Evolutionary conservation across 2,113 vertebrate genomes (phyloP).

Genomic region (Rhinoptilus africanus): DNA sequence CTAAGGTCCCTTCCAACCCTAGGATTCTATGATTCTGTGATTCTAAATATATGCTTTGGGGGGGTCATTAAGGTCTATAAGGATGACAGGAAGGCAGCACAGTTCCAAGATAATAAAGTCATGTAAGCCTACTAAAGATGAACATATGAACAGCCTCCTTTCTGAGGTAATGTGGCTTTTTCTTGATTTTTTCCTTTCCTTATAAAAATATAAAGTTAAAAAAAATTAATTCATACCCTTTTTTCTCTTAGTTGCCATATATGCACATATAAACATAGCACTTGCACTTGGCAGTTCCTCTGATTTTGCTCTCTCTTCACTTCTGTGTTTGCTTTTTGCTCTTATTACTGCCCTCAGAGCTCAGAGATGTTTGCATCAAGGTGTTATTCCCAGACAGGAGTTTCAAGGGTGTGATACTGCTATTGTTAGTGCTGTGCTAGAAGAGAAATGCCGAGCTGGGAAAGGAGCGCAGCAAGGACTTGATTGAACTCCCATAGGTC

Average conservation of each 20-base stretch:
- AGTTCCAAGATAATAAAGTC: neutral
- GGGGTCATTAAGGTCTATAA: neutral
- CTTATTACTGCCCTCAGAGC: neutral
- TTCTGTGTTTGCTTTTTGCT: neutral
- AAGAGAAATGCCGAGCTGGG: neutral
- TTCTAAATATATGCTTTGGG: neutral
- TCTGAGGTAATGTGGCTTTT: neutral
- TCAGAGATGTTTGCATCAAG: slow-evolving; percentile 1
- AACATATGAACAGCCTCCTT: neutral
- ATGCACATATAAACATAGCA: neutral
- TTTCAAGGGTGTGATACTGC: neutral
- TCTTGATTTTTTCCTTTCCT: neutral
- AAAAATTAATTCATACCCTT: neutral
- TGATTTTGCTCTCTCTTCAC: neutral
- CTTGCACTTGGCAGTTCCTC: neutral
- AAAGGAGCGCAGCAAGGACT: neutral
- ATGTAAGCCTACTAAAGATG: neutral
- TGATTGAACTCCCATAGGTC: slow-evolving; percentile 33
- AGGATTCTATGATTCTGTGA: no score
- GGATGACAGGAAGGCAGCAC: neutral
- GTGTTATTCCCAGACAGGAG: neutral
- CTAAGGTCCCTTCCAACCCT: no score
- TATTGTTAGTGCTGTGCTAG: neutral
- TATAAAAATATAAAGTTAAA: neutral
- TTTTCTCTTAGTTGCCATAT: neutral